These are phyloP conservation scores for Euwallacea similis DNA, from an alignment of 1,140 invertebrate genomes.

Conservation along the genomic window DNA sequence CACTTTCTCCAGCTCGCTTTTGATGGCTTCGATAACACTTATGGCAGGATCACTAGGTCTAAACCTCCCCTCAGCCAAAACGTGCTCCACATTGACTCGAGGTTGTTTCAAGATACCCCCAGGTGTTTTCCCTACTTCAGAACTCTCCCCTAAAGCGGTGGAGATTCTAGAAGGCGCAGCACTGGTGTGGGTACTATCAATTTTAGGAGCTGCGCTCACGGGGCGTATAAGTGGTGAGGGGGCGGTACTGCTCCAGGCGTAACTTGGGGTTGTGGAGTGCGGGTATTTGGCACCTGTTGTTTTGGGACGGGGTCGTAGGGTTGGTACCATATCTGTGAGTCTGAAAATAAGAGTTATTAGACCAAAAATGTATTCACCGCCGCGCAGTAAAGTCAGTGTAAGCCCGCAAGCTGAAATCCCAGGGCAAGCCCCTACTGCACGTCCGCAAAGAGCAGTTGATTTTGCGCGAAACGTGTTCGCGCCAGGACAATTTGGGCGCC, in stretches of 20 bases:
- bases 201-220: slow-evolving; percentile 56
- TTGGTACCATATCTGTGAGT: not conserved
- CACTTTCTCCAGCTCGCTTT: slow-evolving; percentile 62
- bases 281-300: slow-evolving; percentile 51
- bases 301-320: slow-evolving; percentile 50
- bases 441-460: too few relatives aligned
- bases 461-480: too few relatives aligned
- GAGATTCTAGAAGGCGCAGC: not conserved
- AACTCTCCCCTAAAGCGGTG: slow-evolving; percentile 16
- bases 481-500: too few relatives aligned
- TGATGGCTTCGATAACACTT: slow-evolving; percentile 66
- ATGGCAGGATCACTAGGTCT: slow-evolving; percentile 62
- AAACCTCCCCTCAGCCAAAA: slow-evolving; percentile 57
- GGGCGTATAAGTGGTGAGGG: slow-evolving; percentile 55
- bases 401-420: too few relatives aligned
- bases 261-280: slow-evolving; percentile 40
- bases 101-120: slow-evolving; percentile 46
- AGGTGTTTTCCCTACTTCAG: slow-evolving; percentile 57
- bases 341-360: slow-evolving; percentile 7
- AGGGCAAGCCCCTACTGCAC: too few relatives aligned
- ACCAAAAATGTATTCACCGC: too few relatives aligned
- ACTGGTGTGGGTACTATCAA: not conserved
- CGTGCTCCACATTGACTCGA: slow-evolving; percentile 55
- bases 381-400: too few relatives aligned
- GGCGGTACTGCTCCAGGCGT: slow-evolving; percentile 57